Evolutionary conservation across 1,140 invertebrate genomes (phyloP).

Genomic region (Orussus abietinus): DNA sequence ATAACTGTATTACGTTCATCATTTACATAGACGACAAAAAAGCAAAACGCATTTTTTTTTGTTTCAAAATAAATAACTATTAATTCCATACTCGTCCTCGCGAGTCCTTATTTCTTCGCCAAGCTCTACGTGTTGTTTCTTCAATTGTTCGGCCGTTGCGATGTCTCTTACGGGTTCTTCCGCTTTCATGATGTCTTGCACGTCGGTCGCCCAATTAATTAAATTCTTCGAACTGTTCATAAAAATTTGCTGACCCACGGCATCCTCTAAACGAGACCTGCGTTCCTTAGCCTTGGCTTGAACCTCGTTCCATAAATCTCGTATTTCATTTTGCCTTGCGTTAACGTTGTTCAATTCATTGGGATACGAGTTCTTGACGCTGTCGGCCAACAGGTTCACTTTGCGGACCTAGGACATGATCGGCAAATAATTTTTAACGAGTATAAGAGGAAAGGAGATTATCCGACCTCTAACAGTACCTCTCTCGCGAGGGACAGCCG

Average conservation of each 20-base stretch:
- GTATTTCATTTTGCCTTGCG: slow-evolving; percentile 77
- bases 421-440: slow-evolving; percentile 6
- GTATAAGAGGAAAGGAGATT: background rate
- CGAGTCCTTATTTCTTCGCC: slow-evolving; percentile 88
- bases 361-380: slow-evolving; percentile 88
- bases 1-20: too few species aligned
- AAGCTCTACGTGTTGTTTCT: slow-evolving; percentile 90
- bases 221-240: slow-evolving; percentile 80
- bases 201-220: slow-evolving; percentile 71
- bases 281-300: slow-evolving; percentile 79
- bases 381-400: slow-evolving; percentile 73
- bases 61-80: slow-evolving; percentile 4
- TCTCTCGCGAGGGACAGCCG: too few species aligned
- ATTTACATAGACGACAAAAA: too few species aligned
- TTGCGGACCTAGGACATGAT: slow-evolving; percentile 47
- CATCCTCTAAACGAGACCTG: slow-evolving; percentile 78
- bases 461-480: background rate
- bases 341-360: slow-evolving; percentile 84
- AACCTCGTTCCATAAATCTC: slow-evolving; percentile 83
- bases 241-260: slow-evolving; percentile 93
- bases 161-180: slow-evolving; percentile 83
- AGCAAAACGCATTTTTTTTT: too few species aligned
- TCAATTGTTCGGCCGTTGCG: slow-evolving; percentile 81
- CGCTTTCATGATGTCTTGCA: slow-evolving; percentile 77
- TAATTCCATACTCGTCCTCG: slow-evolving; percentile 67